phyloP scores from a whole-genome alignment of 2,888 invertebrate species.

The Meandrusa payeni region DNA sequence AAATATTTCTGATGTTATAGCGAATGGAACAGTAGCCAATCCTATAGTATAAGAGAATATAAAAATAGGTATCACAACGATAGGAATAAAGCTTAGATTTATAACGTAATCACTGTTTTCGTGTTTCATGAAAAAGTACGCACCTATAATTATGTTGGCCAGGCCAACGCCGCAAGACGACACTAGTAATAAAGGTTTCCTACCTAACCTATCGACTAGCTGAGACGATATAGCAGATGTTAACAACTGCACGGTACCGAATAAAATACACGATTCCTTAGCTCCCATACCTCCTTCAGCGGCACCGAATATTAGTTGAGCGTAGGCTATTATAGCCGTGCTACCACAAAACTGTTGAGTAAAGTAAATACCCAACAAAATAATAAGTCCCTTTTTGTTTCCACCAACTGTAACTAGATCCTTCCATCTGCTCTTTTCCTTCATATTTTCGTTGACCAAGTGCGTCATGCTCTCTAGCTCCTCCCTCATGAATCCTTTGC shows the following conservation, averaged over 20 bases:
- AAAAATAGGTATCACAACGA: slow-evolving; percentile 80
- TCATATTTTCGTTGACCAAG: slow-evolving; percentile 76
- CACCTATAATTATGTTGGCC: slow-evolving; percentile 75
- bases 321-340: slow-evolving; percentile 80
- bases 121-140: slow-evolving; percentile 79
- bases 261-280: slow-evolving; percentile 73
- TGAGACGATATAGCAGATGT: slow-evolving; percentile 80
- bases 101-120: slow-evolving; percentile 64
- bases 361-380: slow-evolving; percentile 82
- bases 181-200: slow-evolving; percentile 80
- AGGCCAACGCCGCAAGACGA: slow-evolving; percentile 80
- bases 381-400: slow-evolving; percentile 79
- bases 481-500: slow-evolving; percentile 73
- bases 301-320: slow-evolving; percentile 82
- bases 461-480: slow-evolving; percentile 78
- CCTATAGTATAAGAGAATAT: slow-evolving; percentile 83
- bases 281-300: slow-evolving; percentile 68
- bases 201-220: slow-evolving; percentile 82
- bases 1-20: slow-evolving; percentile 83
- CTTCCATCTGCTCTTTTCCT: slow-evolving; percentile 68
- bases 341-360: slow-evolving; percentile 83
- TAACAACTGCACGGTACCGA: slow-evolving; percentile 75
- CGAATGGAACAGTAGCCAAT: slow-evolving; percentile 83
- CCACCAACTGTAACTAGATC: slow-evolving; percentile 70
- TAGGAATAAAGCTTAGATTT: slow-evolving; percentile 77